A percentile compares a stretch with the other conserved stretches of the same genome.
Evolutionary conservation across 2,113 vertebrate species (phyloP).

Genomic region (Struthidea cinerea): DNA sequence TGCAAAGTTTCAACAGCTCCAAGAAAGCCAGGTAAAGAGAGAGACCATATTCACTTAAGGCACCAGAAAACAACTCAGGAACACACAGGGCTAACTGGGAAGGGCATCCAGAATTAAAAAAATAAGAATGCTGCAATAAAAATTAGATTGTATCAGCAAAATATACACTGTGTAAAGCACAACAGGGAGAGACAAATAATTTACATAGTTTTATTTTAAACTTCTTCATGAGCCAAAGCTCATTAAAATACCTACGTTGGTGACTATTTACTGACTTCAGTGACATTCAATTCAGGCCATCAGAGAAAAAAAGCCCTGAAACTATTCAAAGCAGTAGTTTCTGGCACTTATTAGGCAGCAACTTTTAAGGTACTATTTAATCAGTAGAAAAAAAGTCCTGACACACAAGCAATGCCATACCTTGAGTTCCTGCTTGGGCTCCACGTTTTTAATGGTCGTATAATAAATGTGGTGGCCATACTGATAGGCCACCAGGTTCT

Average conservation of each 20-base stretch:
- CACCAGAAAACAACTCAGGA: neutral
- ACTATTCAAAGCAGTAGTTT: neutral
- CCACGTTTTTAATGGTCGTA: constrained; percentile 94
- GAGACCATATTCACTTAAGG: neutral
- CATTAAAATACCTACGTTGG: neutral
- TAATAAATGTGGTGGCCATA: constrained; percentile 95
- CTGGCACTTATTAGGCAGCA: neutral
- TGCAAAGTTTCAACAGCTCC: neutral
- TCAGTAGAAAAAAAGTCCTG: neutral
- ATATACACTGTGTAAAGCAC: neutral
- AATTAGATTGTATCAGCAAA: neutral
- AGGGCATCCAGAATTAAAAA: neutral
- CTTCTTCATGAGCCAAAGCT: neutral
- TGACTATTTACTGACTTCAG: neutral
- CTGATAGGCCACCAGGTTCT: constrained; percentile 97
- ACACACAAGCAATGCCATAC: constrained; percentile 47
- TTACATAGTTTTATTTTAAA: neutral
- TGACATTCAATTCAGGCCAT: neutral
- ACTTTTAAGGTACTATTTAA: neutral
- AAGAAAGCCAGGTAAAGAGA: neutral
- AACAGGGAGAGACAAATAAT: neutral
- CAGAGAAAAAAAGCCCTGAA: neutral
- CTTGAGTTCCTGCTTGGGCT: constrained; percentile 97
- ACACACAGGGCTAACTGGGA: neutral
- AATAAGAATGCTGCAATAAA: neutral